These are phyloP conservation scores for Mustela nigripes DNA, from an alignment of 2,113 vertebrate species.

Conservation along the genomic window DNA sequence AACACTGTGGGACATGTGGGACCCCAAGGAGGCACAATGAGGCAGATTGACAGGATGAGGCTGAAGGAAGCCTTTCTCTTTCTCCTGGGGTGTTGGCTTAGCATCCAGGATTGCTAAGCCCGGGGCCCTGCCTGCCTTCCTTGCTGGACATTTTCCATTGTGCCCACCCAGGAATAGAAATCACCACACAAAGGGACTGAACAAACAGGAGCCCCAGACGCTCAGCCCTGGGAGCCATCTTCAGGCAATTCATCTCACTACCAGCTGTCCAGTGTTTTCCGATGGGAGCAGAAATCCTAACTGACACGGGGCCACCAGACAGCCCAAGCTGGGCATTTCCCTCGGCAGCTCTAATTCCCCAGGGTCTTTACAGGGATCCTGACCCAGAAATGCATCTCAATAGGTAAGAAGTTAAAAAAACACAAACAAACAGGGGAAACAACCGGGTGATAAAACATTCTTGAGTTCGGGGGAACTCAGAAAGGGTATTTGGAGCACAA, in stretches of 20 bases:
- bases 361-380: constrained; percentile 84
- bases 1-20: fast-evolving
- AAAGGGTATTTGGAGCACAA: constrained; percentile 79
- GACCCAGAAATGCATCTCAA: constrained; percentile 88
- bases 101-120: neutral
- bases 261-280: constrained; percentile 77
- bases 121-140: constrained; percentile 4
- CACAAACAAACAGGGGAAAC: constrained; percentile 88
- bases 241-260: constrained; percentile 73
- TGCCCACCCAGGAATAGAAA: constrained; percentile 39
- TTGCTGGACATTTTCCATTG: constrained; percentile 45
- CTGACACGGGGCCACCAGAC: constrained; percentile 63
- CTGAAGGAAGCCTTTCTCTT: constrained; percentile 23
- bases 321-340: constrained; percentile 77
- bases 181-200: neutral
- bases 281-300: constrained; percentile 82
- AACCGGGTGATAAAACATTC: constrained; percentile 84
- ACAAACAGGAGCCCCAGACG: neutral
- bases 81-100: constrained; percentile 49
- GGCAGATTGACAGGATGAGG: neutral
- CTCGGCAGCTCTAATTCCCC: constrained; percentile 83
- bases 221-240: neutral
- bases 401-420: constrained; percentile 86
- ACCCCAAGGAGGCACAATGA: neutral
- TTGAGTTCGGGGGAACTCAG: constrained; percentile 77